phyloP scores from a whole-genome alignment of 2,113 vertebrate genomes.

The Naja naja region DNA sequence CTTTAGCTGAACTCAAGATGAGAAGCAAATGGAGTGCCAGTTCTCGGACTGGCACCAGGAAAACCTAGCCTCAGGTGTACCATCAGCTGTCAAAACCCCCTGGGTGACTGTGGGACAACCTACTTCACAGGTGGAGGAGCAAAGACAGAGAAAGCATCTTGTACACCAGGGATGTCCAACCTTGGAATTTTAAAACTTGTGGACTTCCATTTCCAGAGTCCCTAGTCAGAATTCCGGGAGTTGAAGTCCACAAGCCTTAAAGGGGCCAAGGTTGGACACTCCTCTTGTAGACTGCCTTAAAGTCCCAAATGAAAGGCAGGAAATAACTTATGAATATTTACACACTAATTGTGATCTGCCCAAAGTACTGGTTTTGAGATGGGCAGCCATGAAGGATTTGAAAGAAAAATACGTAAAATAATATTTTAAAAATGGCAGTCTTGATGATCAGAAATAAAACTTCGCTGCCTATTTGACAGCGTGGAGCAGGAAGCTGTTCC shows the following conservation, averaged over 20 bases:
- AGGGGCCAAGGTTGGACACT: background rate
- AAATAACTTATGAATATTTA: background rate
- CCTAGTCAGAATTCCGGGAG: background rate
- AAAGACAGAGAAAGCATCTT: background rate
- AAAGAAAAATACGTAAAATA: background rate
- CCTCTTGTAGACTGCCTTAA: background rate
- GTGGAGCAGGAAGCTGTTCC: background rate
- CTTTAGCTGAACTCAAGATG: background rate
- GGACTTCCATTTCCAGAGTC: background rate
- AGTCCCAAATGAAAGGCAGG: background rate
- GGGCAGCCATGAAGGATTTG: background rate
- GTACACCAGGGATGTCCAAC: background rate
- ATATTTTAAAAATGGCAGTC: background rate
- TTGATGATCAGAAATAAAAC: background rate
- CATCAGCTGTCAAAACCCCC: background rate
- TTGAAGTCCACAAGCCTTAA: too few relatives aligned
- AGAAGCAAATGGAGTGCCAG: background rate
- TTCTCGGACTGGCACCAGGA: background rate
- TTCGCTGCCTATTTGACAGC: fast-evolving
- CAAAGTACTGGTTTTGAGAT: background rate
- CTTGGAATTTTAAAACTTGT: background rate
- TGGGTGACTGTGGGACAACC: background rate
- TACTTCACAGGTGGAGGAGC: background rate
- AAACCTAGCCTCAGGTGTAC: background rate
- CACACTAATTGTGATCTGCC: background rate